phyloP scores from a whole-genome alignment of 2,113 vertebrate genomes.

The Spermophilus dauricus region DNA sequence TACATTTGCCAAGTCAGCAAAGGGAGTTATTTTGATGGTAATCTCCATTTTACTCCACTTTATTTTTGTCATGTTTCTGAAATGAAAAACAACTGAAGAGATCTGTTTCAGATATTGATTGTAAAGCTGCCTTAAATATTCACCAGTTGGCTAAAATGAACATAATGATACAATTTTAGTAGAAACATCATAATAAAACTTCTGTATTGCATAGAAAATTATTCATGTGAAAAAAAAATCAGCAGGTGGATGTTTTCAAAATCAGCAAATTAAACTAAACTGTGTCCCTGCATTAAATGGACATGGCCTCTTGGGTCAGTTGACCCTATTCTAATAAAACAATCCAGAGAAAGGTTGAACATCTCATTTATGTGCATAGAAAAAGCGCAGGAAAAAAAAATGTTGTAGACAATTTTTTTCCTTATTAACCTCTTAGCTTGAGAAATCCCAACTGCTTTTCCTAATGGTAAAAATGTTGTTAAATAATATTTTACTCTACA shows the following conservation, averaged over 20 bases:
- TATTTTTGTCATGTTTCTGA: constrained; percentile 55
- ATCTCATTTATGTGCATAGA: constrained; percentile 90
- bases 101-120: constrained; percentile 57
- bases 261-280: constrained; percentile 88
- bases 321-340: constrained; percentile 87
- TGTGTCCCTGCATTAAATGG: constrained; percentile 87
- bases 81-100: constrained; percentile 54
- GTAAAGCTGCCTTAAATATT: constrained; percentile 55
- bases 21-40: not conserved
- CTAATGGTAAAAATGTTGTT: constrained; percentile 29
- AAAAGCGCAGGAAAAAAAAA: constrained; percentile 52
- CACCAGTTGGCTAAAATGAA: constrained; percentile 43
- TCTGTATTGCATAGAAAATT: constrained; percentile 75
- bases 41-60: not conserved
- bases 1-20: constrained; percentile 59
- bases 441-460: constrained; percentile 58
- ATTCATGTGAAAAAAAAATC: constrained; percentile 9
- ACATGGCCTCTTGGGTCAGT: constrained; percentile 86
- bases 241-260: constrained; percentile 77
- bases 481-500: constrained; percentile 14
- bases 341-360: constrained; percentile 87
- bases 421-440: constrained; percentile 92
- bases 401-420: constrained; percentile 90
- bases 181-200: constrained; percentile 56
- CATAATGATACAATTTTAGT: constrained; percentile 67